Evolutionary conservation across 1,140 invertebrate species (phyloP), one percentile per base, ranked within the genome.

Genomic region (Ceratitis capitata): DNA sequence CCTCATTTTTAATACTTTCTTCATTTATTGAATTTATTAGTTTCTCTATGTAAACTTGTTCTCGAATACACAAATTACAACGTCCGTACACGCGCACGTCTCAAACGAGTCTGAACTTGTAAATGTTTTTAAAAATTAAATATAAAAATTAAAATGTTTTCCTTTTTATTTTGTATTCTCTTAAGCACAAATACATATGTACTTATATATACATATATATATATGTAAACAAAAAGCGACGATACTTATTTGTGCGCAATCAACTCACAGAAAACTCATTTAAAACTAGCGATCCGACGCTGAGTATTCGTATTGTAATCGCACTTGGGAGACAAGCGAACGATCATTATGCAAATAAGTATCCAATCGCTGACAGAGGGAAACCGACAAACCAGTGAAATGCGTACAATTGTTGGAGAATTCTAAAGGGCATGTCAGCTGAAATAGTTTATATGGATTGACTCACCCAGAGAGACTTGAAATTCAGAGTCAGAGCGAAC

Each of bases 41-140:
- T 49, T 53, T 78, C 51, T 82, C 23, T 58, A 42, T 84, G 29
- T 82, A 19, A 23, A 84, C 39, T 58, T 45, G 19, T 45, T 42
- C 16, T 6, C 47, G 32, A 69, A n/a, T n/a, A n/a, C n/a, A n/a
- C n/a, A n/a, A n/a, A n/a, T n/a, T n/a, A n/a, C n/a, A n/a, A n/a
- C n/a, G n/a, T n/a, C n/a, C 82, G 61, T 23, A 69, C 85, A 58
- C 82, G 83, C 82, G 85, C 69, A 84, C 85, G 82, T 35, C 64
- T 84, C 82, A 84, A 56, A 82, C 83, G 85, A 84, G 84, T 78
- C 85, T 86, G 85, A 86, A 86, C 64, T 86, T 84, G 83, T 83
- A 86, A 86, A 85, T 82, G 64, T n/a, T 84, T 74, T 82, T 47
- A 35, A 84, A 64, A 83, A 84, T 86, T 51, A 84, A 86, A 86